Evolutionary conservation across 1,140 invertebrate species (phyloP).

Genomic region (Drosophila rufa): DNA sequence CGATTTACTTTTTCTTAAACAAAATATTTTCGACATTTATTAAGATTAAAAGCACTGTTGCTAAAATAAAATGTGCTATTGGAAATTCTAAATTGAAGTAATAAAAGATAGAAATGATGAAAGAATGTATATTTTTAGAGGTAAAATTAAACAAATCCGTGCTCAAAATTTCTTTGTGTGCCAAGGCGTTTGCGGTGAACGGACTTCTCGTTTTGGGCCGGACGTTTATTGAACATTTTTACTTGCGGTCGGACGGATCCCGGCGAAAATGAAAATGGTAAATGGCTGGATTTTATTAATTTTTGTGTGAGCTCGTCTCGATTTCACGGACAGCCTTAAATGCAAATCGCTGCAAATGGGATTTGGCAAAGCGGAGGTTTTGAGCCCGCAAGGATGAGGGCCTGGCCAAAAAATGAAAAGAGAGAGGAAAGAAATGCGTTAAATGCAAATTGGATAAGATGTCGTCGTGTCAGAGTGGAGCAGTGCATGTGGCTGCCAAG

Average conservation of each 20-base stretch:
- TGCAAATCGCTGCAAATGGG: slow-evolving; percentile 77
- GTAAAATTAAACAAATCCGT: too few relatives aligned
- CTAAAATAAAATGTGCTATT: background rate
- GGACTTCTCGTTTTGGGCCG: slow-evolving; percentile 44
- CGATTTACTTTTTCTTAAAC: background rate
- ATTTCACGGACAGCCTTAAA: slow-evolving; percentile 78
- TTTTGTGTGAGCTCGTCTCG: slow-evolving; percentile 63
- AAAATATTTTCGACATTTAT: background rate
- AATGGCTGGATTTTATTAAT: slow-evolving; percentile 66
- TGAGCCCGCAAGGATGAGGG: slow-evolving; percentile 9
- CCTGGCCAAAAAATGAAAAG: slow-evolving; percentile 1
- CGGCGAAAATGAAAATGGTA: slow-evolving; percentile 27
- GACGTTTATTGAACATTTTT: slow-evolving; percentile 83
- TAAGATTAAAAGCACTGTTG: background rate
- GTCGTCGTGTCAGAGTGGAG: slow-evolving; percentile 43
- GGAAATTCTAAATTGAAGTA: background rate
- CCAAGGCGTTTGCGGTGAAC: slow-evolving; percentile 69
- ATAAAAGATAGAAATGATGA: background rate
- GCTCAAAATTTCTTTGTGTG: background rate
- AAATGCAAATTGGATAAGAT: slow-evolving; percentile 84
- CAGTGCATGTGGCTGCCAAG: slow-evolving; percentile 37
- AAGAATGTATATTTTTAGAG: too few relatives aligned
- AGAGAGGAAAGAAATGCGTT: slow-evolving; percentile 70
- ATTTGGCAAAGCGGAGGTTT: slow-evolving; percentile 49
- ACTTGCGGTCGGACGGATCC: slow-evolving; percentile 58